Evolutionary conservation across 2,113 vertebrate species (phyloP), one percentile per base, ranked within the genome.

Genomic region (Silurus glanis): DNA sequence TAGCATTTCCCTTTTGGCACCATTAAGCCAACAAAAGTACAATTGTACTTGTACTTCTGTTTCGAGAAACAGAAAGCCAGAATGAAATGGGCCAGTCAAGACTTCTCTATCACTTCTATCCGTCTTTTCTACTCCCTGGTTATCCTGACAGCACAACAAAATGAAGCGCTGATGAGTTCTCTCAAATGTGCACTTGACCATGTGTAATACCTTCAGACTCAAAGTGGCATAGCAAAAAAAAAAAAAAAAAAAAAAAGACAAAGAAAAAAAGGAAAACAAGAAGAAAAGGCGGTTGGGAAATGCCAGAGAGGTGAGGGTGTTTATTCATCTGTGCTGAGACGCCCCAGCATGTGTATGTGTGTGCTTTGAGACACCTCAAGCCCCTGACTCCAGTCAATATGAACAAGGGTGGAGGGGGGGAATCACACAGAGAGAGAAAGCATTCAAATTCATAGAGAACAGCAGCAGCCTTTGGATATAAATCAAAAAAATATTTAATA

Each of bases 151-250:
- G 66, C 53, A 58, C 51, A 10, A 56, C 45, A 8, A 37, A 2
- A 9, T 0, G 85, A 85, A 76, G 74, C 4, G 66, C 83, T 92
- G 89, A 93, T 92, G 87, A 91, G 28, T 83, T 93, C 37, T 92
- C 91, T 92, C 93, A 93, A 92, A 90, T 91, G 91, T 78, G 47
- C 82, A 80, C 80, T 64, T 87, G 83, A 45, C 80, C 90, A 87
- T 87, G 91, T 91, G 91, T 89, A 86, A 86, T 49, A 45, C 79
- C 37, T 86, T 78, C 71, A 74, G 69, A 61, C 47, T 76, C 82
- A 87, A 81, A 78, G 84, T 81, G 16, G 85, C 87, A 89, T 47
- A 17, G 25, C 55, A 74, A 17, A 28, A 25, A 53, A 23, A 53
- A 69, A 76, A 67, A 83, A 69, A 23, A n/a, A 53, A 23, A 51